phyloP scores from a whole-genome alignment of 2,113 vertebrate species.

The Natator depressus region DNA sequence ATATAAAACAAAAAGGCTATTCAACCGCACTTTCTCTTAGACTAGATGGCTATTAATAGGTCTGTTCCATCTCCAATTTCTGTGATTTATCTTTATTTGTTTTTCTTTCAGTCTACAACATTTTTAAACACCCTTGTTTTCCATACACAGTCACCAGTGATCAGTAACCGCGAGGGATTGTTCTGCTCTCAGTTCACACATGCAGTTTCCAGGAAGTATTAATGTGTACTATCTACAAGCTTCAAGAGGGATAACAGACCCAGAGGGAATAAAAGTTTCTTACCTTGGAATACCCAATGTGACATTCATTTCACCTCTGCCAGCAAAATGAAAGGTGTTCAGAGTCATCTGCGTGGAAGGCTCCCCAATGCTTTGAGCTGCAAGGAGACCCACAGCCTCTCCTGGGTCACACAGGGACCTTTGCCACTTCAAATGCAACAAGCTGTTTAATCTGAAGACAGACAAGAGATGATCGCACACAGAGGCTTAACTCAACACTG shows the following conservation, averaged over 20 bases:
- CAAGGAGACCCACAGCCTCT: slow-evolving; percentile 95
- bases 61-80: not conserved
- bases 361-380: slow-evolving; percentile 97
- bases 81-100: not conserved
- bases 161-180: not conserved
- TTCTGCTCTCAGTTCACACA: not conserved
- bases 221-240: accelerated
- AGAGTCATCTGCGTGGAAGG: slow-evolving; percentile 99
- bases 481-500: not conserved
- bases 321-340: slow-evolving; percentile 99
- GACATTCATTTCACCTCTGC: slow-evolving; percentile 99
- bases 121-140: not conserved
- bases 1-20: not conserved
- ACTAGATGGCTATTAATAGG: not conserved
- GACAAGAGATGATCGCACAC: not conserved
- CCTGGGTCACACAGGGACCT: slow-evolving; percentile 93
- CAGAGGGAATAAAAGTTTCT: not conserved
- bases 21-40: not conserved
- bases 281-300: slow-evolving; percentile 97
- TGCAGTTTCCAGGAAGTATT: not conserved
- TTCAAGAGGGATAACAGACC: not conserved
- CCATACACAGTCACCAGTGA: not conserved
- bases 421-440: slow-evolving; percentile 96
- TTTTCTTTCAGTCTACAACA: not conserved
- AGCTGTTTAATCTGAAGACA: slow-evolving; percentile 81